Base-by-base conservation (phyloP, 2,113 vertebrate species). In the Cinclus mexicanus region DNA sequence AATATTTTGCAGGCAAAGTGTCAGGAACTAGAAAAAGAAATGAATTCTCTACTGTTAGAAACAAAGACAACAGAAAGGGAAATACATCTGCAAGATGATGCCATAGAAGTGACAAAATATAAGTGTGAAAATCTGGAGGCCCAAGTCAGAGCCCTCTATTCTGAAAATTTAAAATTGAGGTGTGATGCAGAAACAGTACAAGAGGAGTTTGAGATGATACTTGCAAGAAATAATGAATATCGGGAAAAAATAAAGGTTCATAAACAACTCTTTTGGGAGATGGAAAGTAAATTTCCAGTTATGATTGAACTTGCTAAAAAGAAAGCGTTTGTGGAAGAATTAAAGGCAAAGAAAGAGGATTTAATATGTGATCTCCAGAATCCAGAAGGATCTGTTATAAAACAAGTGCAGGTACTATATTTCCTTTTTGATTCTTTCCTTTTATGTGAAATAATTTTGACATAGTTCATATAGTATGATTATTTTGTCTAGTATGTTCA, bases 211-310 rank as follows among this genome's bases (percentile, higher is more conserved):
- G 93, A 97, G 69, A 52, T 90, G 10, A 74, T 64, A 33, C 49
- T 95, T 87, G 88, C 78, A 90, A 98, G 94, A 97, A 97, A 98
- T 93, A 97, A 96, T 83, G 87, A 82, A 52, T 98, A 98, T 91
- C 91, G 95, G 64, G 78, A 93, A 91, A 98, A 97, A 97, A 98
- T 98, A 89, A 96, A 96, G 64, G 37, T 47, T 69, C 95, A 98
- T 92, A 98, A 97, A 94, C 67, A 86, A 60, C 69, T 64, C 8
- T 92, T 97, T 77, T 67, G 31, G 71, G 95, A 96, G 24, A 60
- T 49, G 87, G 97, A 98, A 96, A 98, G 91, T 86, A 97, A 97
- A 96, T 96, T 97, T 86, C 92, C 98, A n/a, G 56, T 97, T 77
- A 97, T 98, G 97, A 94, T 70, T 74, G 97, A 98, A 80, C 97